These are phyloP conservation scores for Dicyrtoma fusca DNA, from an alignment of 2,888 invertebrate genomes.

Conservation along the genomic window DNA sequence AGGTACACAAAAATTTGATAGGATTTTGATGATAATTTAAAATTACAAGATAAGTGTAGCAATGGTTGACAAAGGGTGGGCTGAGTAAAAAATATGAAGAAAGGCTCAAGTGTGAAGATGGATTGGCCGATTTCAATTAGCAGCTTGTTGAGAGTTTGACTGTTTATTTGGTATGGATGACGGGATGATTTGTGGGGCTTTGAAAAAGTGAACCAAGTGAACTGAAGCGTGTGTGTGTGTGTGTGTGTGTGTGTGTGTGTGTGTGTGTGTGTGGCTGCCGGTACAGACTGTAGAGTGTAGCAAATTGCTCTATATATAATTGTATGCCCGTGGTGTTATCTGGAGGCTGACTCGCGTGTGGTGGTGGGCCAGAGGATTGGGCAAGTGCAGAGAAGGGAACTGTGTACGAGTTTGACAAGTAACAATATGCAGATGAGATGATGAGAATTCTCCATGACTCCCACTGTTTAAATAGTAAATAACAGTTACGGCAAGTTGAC, in stretches of 20 bases:
- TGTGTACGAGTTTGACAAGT: conserved; percentile 26
- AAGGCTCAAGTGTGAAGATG: conserved; percentile 1
- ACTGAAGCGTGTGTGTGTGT: too few species aligned
- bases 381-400: too few species aligned
- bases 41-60: too few species aligned
- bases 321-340: too few species aligned
- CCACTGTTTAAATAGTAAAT: conserved; percentile 51
- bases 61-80: too few species aligned
- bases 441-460: conserved; percentile 32
- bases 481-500: conserved; percentile 51
- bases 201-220: not conserved
- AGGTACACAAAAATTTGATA: too few species aligned
- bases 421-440: conserved; percentile 30
- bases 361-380: conserved; percentile 8
- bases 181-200: conserved; percentile 6
- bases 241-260: too few species aligned
- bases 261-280: not conserved
- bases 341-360: not conserved
- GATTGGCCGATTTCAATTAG: conserved; percentile 23
- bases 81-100: too few species aligned
- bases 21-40: too few species aligned
- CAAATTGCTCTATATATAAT: conserved; percentile 1
- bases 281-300: too few species aligned
- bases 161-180: conserved; percentile 18
- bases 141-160: conserved; percentile 21